phyloP scores from a whole-genome alignment of 2,113 vertebrate genomes.

The Kryptolebias marmoratus region DNA sequence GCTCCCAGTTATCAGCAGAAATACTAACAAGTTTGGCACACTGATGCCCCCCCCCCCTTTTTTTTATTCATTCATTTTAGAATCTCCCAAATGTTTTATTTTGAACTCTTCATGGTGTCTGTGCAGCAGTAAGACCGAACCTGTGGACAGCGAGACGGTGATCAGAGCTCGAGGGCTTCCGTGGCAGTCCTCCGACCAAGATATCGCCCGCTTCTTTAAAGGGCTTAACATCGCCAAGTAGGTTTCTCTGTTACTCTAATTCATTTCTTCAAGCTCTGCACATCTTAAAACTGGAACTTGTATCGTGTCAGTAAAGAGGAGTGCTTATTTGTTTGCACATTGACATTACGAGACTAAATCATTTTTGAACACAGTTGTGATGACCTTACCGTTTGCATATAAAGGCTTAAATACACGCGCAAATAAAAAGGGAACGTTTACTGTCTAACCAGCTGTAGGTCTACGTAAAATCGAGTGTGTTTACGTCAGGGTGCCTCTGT shows the following conservation, averaged over 20 bases:
- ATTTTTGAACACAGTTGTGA: too few species aligned
- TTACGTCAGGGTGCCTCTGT: slow-evolving; percentile 9
- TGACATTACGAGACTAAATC: too few species aligned
- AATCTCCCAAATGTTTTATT: not conserved
- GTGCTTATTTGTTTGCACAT: too few species aligned
- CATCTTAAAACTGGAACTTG: too few species aligned
- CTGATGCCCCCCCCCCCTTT: too few species aligned
- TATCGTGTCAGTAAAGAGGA: too few species aligned
- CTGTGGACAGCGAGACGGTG: slow-evolving; percentile 93
- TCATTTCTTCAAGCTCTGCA: not conserved
- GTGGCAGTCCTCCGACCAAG: slow-evolving; percentile 98
- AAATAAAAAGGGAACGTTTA: too few species aligned
- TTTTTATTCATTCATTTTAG: too few species aligned
- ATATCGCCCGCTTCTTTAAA: slow-evolving; percentile 97
- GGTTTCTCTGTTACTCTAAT: slow-evolving; percentile 34
- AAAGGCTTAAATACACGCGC: too few species aligned
- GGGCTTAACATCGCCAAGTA: slow-evolving; percentile 98
- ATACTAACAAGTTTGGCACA: too few species aligned
- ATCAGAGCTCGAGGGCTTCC: slow-evolving; percentile 95
- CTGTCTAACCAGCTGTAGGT: too few species aligned
- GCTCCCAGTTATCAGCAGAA: not conserved
- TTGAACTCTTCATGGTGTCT: not conserved
- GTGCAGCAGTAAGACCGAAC: slow-evolving; percentile 90
- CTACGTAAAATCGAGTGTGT: not conserved
- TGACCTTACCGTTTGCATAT: too few species aligned